Evolutionary conservation across 2,888 invertebrate species (phyloP), one percentile per base, ranked within the genome.

Genomic region (Diarsia brunnea): DNA sequence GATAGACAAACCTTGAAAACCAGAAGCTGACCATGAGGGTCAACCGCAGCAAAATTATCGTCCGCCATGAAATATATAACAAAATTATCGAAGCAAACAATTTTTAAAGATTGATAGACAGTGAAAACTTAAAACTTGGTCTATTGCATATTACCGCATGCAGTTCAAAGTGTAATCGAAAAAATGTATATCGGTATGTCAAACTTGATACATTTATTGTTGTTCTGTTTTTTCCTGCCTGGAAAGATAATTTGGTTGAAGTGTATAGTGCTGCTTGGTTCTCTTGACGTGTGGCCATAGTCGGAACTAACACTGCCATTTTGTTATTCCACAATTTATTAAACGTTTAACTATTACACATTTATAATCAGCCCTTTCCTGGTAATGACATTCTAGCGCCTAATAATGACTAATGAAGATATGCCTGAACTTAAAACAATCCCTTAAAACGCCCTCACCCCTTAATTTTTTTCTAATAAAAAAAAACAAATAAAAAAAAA

Each of bases 1-100:
- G 79, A 67, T 66, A 79, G 73, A 43, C n/a, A 49, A 19, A 49
- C n/a, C 27, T 67, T 73, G 38, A 19, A 61, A 73, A 21, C 27
- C 12, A 43, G 27, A 73, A 66, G 38, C 45, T 2, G 31, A n/a
- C 16, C n/a, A 24, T 51, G 1, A 47, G 1, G 58, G n/a, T 65
- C 43, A 31, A 24, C 21, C 21, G 11, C 19, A 43, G 58, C 38
- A 43, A 24, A 65, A 27, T 31, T 74, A 53, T 63, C 8, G 3
- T 53, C 45, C 7, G 5, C 1, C 8, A 58, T 45, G 19, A 24
- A 27, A 69, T n/a, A n/a, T 31, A 70, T 47, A 11, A 58, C 14
- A 38, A 61, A 19, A 38, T 45, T 14, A 61, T 71, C n/a, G 7
- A 55, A 21, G 24, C 4, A 49, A 0, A 31, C 19, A 16, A 3